Evolutionary conservation across 2,797 vertebrate species (phyloP), one percentile per base, ranked within the genome.

Genomic region (Pogoniulus pusillus): DNA sequence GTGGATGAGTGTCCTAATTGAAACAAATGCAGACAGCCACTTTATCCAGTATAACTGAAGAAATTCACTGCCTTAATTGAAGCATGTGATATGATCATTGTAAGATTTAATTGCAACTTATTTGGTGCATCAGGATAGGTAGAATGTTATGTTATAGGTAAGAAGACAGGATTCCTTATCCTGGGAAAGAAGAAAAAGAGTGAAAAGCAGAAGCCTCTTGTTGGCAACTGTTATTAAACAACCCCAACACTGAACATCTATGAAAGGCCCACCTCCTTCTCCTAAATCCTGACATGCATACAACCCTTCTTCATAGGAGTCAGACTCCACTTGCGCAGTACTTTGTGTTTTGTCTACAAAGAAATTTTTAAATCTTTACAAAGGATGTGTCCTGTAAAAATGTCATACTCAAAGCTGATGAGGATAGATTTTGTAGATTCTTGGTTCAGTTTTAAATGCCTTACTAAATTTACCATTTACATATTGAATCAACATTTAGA

Each of bases 271-370:
- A 49, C 2, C 10, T 65, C 12, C 26, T 85, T 23, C 23, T 54
- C 37, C 14, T 24, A 66, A 1, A 2, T 5, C 8, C 10, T n/a
- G 14, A 45, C 30, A 58, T 1, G 2, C 15, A 47, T 6, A 7
- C 1, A 19, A 16, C 6, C 24, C 11, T 87, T 75, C 23, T 35
- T 72, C 43, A 70, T 29, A 66, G 6, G 22, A 16, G 4, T 35
- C 15, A 64, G 24, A 60, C 30, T 54, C 8, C 8, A 26, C 15
- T 17, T 0, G 1, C 4, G 4, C 23, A 26, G 5, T 9, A 26
- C 5, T 62, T 58, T 34, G 6, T 17, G 14, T 64, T 8, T 1
- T 62, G 15, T 49, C 19, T 35, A 26, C 18, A 43, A 34, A 54
- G 43, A 55, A 39, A 13, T 29, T 65, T 70, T 85, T 24, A 41